phyloP scores from a whole-genome alignment of 2,797 vertebrate genomes.

The Chiloscyllium punctatum region DNA sequence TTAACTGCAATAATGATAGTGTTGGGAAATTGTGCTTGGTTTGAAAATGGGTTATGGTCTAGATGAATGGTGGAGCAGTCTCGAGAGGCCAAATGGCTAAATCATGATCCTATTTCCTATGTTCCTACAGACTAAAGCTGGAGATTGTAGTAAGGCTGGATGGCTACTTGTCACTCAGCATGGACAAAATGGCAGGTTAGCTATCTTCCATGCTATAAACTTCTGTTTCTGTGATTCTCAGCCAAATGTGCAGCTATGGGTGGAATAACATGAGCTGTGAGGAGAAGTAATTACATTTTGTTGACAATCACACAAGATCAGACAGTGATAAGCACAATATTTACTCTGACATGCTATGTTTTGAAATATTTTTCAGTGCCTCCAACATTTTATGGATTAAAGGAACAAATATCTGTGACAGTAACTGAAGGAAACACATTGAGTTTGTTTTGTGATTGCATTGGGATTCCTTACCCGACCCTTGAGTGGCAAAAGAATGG shows the following conservation, averaged over 20 bases:
- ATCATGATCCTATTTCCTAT: no score
- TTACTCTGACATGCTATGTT: neutral
- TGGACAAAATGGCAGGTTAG: neutral
- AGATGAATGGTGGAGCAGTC: no score
- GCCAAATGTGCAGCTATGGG: neutral
- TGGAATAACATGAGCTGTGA: neutral
- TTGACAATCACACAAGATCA: neutral
- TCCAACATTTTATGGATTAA: neutral
- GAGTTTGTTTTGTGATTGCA: constrained; percentile 21
- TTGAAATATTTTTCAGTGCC: constrained; percentile 11
- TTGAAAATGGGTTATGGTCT: no score
- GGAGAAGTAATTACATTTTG: neutral
- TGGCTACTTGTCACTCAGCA: neutral
- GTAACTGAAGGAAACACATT: constrained; percentile 16
- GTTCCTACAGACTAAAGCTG: neutral
- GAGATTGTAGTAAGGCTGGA: neutral
- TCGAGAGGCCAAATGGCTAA: no score
- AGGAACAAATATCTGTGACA: neutral
- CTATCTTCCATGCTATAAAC: neutral
- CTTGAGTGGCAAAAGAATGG: constrained; percentile 17
- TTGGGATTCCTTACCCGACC: neutral
- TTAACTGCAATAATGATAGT: no score
- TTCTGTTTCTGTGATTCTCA: neutral
- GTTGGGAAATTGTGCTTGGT: no score
- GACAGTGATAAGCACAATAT: neutral